These are phyloP conservation scores for Leptopilina clavipes DNA, from an alignment of 1,140 invertebrate species.

Conservation along the genomic window DNA sequence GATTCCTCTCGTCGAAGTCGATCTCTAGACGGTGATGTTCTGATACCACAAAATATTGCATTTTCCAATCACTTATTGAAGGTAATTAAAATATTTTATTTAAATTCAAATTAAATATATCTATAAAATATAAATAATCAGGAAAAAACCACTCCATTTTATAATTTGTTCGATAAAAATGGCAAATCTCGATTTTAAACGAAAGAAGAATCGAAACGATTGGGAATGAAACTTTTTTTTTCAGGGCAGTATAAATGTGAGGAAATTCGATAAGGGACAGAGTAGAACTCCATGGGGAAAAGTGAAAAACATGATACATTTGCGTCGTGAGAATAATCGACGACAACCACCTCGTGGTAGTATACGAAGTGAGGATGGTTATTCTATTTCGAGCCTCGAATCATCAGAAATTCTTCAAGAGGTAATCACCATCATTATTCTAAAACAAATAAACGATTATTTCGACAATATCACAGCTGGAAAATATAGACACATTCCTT, in stretches of 20 bases:
- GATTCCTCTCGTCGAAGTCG: constrained; percentile 60
- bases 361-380: constrained; percentile 41
- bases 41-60: constrained; percentile 38
- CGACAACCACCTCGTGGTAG: constrained; percentile 42
- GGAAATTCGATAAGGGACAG: constrained; percentile 71
- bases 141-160: too few relatives aligned
- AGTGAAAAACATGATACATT: constrained; percentile 83
- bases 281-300: constrained; percentile 81
- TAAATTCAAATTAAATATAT: too few relatives aligned
- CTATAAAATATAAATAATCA: too few relatives aligned
- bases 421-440: constrained; percentile 36
- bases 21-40: constrained; percentile 63
- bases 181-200: not conserved
- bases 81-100: constrained; percentile 27
- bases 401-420: constrained; percentile 49
- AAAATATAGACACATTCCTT: constrained; percentile 3
- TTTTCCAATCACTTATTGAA: constrained; percentile 35
- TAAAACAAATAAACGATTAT: constrained; percentile 29
- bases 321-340: constrained; percentile 76
- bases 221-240: constrained; percentile 34
- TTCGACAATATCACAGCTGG: constrained; percentile 23
- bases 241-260: constrained; percentile 47
- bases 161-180: too few relatives aligned
- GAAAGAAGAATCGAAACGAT: not conserved
- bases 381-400: constrained; percentile 54